Percentiles rank a stretch among this genome's conserved stretches.
phyloP scores from a whole-genome alignment of 2,113 vertebrate genomes.

The Sapajus apella region DNA sequence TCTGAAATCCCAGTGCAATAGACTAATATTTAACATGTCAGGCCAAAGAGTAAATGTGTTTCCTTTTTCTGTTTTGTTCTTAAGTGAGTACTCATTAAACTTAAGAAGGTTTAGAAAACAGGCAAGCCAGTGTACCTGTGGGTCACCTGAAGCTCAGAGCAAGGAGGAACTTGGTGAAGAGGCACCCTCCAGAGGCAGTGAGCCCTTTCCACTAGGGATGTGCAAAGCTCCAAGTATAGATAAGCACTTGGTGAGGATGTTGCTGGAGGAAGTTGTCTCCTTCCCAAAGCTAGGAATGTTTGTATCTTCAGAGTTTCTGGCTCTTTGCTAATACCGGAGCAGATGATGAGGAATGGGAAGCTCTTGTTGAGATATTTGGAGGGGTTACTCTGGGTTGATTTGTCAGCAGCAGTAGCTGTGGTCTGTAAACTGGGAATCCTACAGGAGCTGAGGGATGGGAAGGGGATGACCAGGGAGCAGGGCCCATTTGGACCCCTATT shows the following conservation, averaged over 20 bases:
- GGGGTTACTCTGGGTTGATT: neutral
- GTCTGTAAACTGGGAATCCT: neutral
- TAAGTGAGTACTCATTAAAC: neutral
- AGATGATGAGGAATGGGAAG: neutral
- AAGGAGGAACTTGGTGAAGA: neutral
- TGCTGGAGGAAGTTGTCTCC: neutral
- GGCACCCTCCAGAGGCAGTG: neutral
- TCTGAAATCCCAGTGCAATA: neutral
- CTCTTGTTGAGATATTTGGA: neutral
- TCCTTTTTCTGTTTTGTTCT: conserved; percentile 37
- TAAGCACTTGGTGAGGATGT: neutral
- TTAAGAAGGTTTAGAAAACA: neutral
- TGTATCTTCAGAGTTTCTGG: neutral
- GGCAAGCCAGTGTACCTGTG: neutral
- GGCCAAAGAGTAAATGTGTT: conserved; percentile 30
- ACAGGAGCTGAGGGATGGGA: neutral
- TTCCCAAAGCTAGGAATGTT: neutral
- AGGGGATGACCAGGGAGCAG: neutral
- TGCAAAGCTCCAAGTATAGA: neutral
- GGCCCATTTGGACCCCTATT: neutral
- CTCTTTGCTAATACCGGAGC: neutral
- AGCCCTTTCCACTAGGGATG: neutral
- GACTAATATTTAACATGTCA: conserved; percentile 18
- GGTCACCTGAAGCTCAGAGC: neutral
- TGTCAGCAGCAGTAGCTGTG: neutral